Evolutionary conservation across 1,140 invertebrate species (phyloP).

Genomic region (Hylaeus anthracinus): DNA sequence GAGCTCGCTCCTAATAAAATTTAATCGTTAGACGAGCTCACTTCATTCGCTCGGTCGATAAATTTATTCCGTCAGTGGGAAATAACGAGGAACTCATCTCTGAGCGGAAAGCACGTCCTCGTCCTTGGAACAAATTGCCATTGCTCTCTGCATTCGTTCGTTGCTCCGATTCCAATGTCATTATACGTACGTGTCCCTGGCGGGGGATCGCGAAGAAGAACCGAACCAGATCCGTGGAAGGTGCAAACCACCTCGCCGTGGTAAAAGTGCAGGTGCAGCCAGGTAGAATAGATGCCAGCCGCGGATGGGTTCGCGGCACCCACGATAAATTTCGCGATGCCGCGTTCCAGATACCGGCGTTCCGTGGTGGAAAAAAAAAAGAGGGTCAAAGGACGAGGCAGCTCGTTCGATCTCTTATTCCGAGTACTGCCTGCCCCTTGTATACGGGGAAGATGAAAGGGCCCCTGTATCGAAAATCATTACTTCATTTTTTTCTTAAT

Average conservation of each 20-base stretch:
- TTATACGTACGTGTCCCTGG: conserved; percentile 25
- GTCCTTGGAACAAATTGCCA: conserved; percentile 15
- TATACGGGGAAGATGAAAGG: background rate
- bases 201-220: conserved; percentile 13
- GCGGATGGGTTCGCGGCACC: conserved; percentile 40
- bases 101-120: conserved; percentile 11
- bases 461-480: conserved; percentile 1
- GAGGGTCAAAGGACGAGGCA: background rate
- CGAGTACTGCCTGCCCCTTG: background rate
- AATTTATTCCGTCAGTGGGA: background rate
- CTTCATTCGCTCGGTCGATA: conserved; percentile 9
- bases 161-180: conserved; percentile 35
- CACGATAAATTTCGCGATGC: conserved; percentile 49
- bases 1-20: conserved; percentile 21
- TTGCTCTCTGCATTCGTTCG: conserved; percentile 4
- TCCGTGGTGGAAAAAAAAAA: background rate
- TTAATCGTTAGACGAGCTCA: background rate
- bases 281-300: conserved; percentile 43
- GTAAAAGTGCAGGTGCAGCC: conserved; percentile 54
- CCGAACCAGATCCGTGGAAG: conserved; percentile 12
- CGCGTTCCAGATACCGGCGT: conserved; percentile 32
- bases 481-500: conserved; percentile 11
- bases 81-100: background rate
- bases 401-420: background rate
- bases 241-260: conserved; percentile 15